Evolutionary conservation across 1,140 invertebrate genomes (phyloP).

Genomic region (Hyphantria cunea): DNA sequence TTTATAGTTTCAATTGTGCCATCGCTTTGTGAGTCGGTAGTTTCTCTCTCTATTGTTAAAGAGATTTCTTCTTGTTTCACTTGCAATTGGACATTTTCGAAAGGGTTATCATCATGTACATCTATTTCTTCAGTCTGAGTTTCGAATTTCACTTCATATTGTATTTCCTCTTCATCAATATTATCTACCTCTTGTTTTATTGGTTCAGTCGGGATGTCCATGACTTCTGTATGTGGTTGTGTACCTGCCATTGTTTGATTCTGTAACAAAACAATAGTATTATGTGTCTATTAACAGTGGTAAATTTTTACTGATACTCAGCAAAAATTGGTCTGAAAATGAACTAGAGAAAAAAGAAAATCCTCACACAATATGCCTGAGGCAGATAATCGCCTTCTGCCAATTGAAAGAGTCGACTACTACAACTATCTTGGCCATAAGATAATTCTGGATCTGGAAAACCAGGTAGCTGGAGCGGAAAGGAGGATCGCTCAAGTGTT

Average conservation of each 20-base stretch:
- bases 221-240: constrained; percentile 4
- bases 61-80: constrained; percentile 49
- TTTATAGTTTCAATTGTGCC: constrained; percentile 10
- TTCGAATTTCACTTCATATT: constrained; percentile 40
- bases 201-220: neutral
- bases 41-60: constrained; percentile 32
- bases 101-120: constrained; percentile 41
- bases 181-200: constrained; percentile 32
- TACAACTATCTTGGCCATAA: too few relatives aligned
- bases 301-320: too few relatives aligned
- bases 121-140: constrained; percentile 26
- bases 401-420: too few relatives aligned
- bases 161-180: constrained; percentile 30
- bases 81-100: constrained; percentile 49
- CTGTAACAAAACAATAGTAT: constrained; percentile 8
- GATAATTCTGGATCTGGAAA: too few relatives aligned
- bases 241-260: constrained; percentile 16
- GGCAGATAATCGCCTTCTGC: too few relatives aligned
- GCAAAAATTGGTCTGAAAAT: too few relatives aligned
- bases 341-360: too few relatives aligned
- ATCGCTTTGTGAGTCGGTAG: constrained; percentile 9
- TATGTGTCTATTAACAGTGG: too few relatives aligned
- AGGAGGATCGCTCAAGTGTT: too few relatives aligned
- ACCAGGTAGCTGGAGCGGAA: too few relatives aligned
- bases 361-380: too few relatives aligned